phyloP scores from a whole-genome alignment of 2,888 invertebrate genomes.

The Eupithecia insigniata region DNA sequence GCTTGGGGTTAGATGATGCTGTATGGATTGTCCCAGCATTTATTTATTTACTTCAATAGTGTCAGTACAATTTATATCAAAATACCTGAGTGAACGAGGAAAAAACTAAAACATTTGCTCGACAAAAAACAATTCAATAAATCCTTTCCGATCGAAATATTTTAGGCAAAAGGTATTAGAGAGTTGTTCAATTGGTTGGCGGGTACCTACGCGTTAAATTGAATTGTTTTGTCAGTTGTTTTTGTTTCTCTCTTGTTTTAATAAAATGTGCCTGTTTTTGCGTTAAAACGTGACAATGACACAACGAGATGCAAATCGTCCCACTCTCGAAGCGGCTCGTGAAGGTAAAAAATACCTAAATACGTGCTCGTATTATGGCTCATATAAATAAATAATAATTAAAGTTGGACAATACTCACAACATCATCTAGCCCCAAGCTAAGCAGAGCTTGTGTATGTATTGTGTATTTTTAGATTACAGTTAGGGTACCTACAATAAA shows the following conservation, averaged over 20 bases:
- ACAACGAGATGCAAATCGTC: not conserved
- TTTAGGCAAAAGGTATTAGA: constrained; percentile 44
- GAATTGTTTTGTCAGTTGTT: not conserved
- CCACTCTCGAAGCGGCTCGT: not conserved
- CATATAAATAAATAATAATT: no score
- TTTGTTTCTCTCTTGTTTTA: not conserved
- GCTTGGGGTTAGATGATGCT: no score
- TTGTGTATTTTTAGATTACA: no score
- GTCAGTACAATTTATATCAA: no score
- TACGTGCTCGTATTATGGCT: no score
- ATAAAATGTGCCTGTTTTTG: not conserved
- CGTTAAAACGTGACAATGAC: not conserved
- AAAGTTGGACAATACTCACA: no score
- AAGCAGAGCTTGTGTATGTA: no score
- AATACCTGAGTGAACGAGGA: not conserved
- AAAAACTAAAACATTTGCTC: constrained; percentile 2
- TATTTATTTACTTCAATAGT: no score
- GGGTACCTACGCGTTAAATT: constrained; percentile 12
- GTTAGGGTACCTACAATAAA: no score
- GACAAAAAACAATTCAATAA: constrained; percentile 48
- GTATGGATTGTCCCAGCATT: no score
- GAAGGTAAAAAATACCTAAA: no score
- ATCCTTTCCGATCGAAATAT: constrained; percentile 47
- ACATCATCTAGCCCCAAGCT: no score
- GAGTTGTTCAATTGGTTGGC: constrained; percentile 2